Evolutionary conservation across 2,888 invertebrate species (phyloP).

Genomic region (Theodoxus fluviatilis): DNA sequence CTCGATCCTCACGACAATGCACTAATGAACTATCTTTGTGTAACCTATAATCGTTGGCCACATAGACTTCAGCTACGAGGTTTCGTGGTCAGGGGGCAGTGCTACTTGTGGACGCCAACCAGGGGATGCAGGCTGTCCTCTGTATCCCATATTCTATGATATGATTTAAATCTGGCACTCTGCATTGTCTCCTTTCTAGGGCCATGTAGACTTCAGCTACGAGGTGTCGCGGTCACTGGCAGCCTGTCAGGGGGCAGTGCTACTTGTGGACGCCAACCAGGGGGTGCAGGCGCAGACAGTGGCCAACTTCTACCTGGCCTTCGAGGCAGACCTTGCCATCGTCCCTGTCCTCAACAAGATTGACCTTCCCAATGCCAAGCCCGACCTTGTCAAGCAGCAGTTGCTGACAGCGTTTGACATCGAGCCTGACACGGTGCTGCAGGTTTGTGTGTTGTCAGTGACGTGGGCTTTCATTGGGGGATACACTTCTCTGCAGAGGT

Average conservation of each 20-base stretch:
- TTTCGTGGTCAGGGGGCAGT: slow-evolving; percentile 93
- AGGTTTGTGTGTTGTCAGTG: slow-evolving; percentile 70
- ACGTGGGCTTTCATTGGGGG: too few species aligned
- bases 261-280: slow-evolving; percentile 93
- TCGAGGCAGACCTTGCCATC: slow-evolving; percentile 79
- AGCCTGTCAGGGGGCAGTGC: slow-evolving; percentile 92
- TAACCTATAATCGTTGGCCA: too few species aligned
- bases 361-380: slow-evolving; percentile 89
- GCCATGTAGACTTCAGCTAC: slow-evolving; percentile 96
- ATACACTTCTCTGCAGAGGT: too few species aligned
- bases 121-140: too few species aligned
- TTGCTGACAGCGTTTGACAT: slow-evolving; percentile 84
- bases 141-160: not conserved
- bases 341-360: slow-evolving; percentile 97
- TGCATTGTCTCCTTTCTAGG: slow-evolving; percentile 63
- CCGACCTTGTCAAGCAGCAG: slow-evolving; percentile 82
- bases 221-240: slow-evolving; percentile 91
- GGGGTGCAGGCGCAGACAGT: slow-evolving; percentile 95
- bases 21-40: too few species aligned
- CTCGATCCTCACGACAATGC: too few species aligned
- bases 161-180: not conserved
- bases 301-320: slow-evolving; percentile 92
- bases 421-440: slow-evolving; percentile 75
- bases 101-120: slow-evolving; percentile 93
- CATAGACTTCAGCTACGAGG: slow-evolving; percentile 95